phyloP scores from a whole-genome alignment of 2,797 vertebrate genomes.

The Synanceia verrucosa region DNA sequence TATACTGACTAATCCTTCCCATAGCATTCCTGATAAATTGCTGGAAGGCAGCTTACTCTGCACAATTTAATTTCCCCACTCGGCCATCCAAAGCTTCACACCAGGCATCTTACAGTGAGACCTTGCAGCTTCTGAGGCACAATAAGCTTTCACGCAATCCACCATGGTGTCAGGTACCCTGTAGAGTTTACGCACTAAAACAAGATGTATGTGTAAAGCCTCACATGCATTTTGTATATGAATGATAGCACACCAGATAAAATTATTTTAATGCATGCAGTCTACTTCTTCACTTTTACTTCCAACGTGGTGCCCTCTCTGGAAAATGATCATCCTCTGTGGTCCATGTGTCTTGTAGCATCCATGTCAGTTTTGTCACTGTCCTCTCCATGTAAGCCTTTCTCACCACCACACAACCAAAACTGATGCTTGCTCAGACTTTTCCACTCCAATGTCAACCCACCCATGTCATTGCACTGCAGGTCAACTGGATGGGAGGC shows the following conservation, averaged over 20 bases:
- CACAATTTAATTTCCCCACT: slow-evolving; percentile 57
- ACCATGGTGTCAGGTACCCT: neutral
- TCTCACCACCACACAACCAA: no score
- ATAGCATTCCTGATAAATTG: slow-evolving; percentile 51
- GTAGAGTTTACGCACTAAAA: slow-evolving; percentile 2
- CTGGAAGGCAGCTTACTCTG: slow-evolving; percentile 56
- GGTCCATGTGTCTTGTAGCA: neutral
- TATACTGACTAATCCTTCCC: slow-evolving; percentile 52
- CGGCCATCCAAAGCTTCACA: slow-evolving; percentile 30
- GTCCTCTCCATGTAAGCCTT: no score
- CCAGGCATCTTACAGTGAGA: slow-evolving; percentile 17
- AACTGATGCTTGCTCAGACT: no score
- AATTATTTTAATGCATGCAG: neutral
- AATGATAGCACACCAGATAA: neutral
- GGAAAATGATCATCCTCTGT: no score
- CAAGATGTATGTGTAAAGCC: neutral
- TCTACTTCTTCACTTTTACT: neutral
- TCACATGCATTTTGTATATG: neutral
- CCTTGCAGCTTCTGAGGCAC: slow-evolving; percentile 5
- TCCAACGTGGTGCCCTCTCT: neutral
- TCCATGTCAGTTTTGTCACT: neutral
- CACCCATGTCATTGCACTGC: no score
- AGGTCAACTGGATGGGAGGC: no score
- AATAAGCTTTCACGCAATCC: slow-evolving; percentile 2
- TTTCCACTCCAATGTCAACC: no score